Evolutionary conservation across 2,113 vertebrate species (phyloP).

Genomic region (Progne subis): DNA sequence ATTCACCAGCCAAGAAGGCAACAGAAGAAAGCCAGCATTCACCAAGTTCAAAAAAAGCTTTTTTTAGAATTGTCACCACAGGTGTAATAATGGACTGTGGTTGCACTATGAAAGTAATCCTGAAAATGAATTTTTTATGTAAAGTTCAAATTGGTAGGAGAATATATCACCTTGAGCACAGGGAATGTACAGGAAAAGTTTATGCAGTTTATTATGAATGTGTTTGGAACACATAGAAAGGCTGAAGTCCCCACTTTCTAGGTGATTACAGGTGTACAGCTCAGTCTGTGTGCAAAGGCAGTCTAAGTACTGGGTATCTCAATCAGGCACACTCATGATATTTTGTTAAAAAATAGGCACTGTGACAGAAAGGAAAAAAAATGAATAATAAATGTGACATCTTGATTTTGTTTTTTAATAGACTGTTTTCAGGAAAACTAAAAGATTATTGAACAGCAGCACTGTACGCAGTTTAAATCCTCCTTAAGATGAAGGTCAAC

Average conservation of each 20-base stretch:
- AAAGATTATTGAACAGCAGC: not conserved
- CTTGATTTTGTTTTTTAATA: slow-evolving; percentile 11
- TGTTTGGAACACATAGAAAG: not conserved
- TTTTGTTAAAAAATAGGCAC: not conserved
- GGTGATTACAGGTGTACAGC: not conserved
- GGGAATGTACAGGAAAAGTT: not conserved
- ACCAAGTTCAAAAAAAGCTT: not conserved
- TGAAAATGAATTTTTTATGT: not conserved
- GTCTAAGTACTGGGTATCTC: not conserved
- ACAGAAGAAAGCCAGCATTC: not conserved
- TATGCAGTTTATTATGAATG: not conserved
- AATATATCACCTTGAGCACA: not conserved
- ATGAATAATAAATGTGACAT: not conserved
- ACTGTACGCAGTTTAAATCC: not conserved
- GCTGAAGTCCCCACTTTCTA: not conserved
- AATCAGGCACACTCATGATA: not conserved
- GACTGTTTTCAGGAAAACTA: slow-evolving; percentile 9
- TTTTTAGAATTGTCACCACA: not conserved
- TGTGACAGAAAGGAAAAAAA: not conserved
- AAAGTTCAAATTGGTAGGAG: not conserved
- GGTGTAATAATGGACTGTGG: not conserved
- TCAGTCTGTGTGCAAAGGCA: not conserved
- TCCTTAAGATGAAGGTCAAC: slow-evolving; percentile 37
- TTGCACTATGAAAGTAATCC: not conserved
- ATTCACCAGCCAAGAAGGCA: not conserved